A percentile compares a stretch with the other conserved stretches of the same genome.
phyloP scores from a whole-genome alignment of 2,113 vertebrate species.

The Podarcis muralis region DNA sequence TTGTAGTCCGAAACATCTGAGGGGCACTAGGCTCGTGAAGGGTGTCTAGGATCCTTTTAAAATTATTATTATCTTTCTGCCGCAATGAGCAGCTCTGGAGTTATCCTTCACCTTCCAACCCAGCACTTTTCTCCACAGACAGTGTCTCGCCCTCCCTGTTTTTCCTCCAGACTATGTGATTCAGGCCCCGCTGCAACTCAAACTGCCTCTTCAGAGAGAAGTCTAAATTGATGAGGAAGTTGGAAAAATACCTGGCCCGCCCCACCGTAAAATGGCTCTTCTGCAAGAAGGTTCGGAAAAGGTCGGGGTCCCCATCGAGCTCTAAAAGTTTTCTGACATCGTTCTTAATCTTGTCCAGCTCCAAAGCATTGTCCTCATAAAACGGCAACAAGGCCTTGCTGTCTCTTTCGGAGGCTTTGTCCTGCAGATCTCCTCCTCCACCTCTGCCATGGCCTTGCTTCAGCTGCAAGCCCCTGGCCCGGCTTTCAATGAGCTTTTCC shows the following conservation, averaged over 20 bases:
- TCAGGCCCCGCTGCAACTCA: neutral
- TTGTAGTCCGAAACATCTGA: too few species aligned
- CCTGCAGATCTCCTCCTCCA: too few species aligned
- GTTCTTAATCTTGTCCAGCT: constrained; percentile 73
- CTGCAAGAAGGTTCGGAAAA: constrained; percentile 69
- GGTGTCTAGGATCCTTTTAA: too few species aligned
- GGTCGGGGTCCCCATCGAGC: constrained; percentile 81
- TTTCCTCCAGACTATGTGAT: neutral
- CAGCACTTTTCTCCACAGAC: too few species aligned
- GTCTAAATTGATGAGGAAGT: neutral
- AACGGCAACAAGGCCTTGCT: constrained; percentile 69
- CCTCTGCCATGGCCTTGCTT: fast-evolving
- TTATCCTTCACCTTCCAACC: too few species aligned
- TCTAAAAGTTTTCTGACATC: constrained; percentile 76
- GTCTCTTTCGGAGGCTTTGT: neutral
- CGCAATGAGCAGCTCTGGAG: too few species aligned
- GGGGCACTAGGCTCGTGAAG: too few species aligned
- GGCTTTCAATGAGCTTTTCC: neutral
- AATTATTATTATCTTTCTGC: too few species aligned
- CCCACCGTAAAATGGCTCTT: neutral
- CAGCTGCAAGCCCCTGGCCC: neutral
- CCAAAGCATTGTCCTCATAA: constrained; percentile 70
- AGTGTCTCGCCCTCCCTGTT: too few species aligned
- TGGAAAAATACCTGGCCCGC: neutral
- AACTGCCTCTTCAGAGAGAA: neutral